Base-by-base conservation (phyloP, 2,797 vertebrate species). In the Allenopithecus nigroviridis region DNA sequence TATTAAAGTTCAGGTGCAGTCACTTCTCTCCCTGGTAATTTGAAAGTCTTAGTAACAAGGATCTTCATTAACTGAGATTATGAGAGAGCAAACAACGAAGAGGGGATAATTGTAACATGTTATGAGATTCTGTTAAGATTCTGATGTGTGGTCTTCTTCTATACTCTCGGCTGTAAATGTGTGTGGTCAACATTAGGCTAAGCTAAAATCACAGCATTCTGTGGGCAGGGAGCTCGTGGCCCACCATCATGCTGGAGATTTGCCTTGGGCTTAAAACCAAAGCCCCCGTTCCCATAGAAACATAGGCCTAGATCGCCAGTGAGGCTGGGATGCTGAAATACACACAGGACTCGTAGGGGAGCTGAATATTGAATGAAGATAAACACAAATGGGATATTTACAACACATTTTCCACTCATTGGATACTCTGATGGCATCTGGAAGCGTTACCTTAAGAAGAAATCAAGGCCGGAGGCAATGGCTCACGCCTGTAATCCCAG, bases 231-330 rank as follows among this genome's bases (percentile, higher is more conserved):
- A 21, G 30, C 26, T 12, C 0, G 0, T 5, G 61, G 21, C 33
- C 12, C 19, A 76, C 0, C 0, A 0, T n/a, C 12, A 10, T 4
- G 50, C 8, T 50, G 7, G 33, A 33, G 28, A 8, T 19, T 5
- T 7, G 0, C 12, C 13, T 5, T 39, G 41, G 14, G 4, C 8
- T 33, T 36, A 1, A 9, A 19, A 30, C 68, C 22, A 0, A 68
- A n/a, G 76, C 3, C 5, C 41, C 11, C 0, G 2, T 64, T 33
- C 4, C 4, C 5, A 7, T 6, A 8, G 17, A 21, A 36, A 50
- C 5, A 10, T 11, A 1, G 0, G 1, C 11, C 0, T 8, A 30
- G 30, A 3, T 24, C 9, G 24, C 11, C 13, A 9, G 9, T 0
- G 36, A 5, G 50, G 36, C 19, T 30, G 14, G 1, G 2, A 6